Conservation (phyloP, 2,113 vertebrate genomes). For the Sula dactylatra region DNA sequence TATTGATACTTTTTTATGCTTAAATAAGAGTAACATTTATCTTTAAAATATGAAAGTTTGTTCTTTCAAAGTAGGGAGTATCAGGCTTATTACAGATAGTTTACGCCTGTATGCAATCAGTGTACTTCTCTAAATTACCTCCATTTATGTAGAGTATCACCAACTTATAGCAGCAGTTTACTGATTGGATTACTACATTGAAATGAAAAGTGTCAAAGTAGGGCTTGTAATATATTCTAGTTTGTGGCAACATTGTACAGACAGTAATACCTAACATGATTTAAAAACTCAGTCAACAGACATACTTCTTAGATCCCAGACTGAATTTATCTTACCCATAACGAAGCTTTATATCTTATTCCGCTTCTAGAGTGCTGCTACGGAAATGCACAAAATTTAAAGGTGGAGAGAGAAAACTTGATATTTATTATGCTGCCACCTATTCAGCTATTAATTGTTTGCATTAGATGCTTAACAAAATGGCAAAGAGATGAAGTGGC, state of each 20-base stretch:
- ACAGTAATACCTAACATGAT: not conserved
- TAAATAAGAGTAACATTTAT: not conserved
- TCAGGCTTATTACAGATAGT: no score
- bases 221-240: not conserved
- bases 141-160: not conserved
- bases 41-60: not conserved
- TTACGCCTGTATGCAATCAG: no score
- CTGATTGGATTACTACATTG: not conserved
- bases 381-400: not conserved
- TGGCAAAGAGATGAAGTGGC: not conserved
- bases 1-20: not conserved
- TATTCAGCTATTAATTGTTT: not conserved
- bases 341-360: not conserved
- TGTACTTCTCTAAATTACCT: not conserved
- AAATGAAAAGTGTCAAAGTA: not conserved
- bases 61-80: not conserved
- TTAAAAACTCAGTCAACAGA: not conserved
- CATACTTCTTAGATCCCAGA: not conserved
- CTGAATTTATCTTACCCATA: not conserved
- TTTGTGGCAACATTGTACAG: not conserved
- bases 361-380: not conserved
- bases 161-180: not conserved
- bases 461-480: not conserved
- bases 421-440: rapidly evolving
- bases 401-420: not conserved